Evolutionary conservation across 2,888 invertebrate genomes (phyloP), one percentile per base, ranked within the genome.

Genomic region (Argyresthia albistria): DNA sequence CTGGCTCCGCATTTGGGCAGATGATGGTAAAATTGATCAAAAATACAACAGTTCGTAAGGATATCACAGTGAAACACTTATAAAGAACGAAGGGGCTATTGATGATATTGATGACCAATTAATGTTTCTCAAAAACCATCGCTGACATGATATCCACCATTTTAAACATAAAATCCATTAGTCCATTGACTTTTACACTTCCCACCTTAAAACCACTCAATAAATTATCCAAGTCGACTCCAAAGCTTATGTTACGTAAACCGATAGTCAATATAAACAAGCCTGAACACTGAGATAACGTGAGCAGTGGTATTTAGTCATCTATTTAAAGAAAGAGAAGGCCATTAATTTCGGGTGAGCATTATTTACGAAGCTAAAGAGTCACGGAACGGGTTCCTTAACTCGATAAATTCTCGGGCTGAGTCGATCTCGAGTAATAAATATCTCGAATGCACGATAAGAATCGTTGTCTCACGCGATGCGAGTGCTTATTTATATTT

Each of bases 391-490:
- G 81, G 80, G 83, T 84, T 80, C 69, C 79, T 68, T 74, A 73
- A 71, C 75, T 65, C 78, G 68, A 83, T 86, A 84, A 86, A 86
- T 83, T 76, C 69, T 25, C 25, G 25, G n/a, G 25, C 25, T 59
- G 54, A 56, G 63, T 74, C 72, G 74, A 82, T 81, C 79, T 69
- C 69, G 65, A 63, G 25, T 6, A 73, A 84, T 87, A 87, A 84
- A 87, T 87, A 86, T 82, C 66, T 67, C 65, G 70, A 67, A 71
- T 73, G 76, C 80, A 70, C 82, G 87, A 87, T 87, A 86, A 86
- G 81, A 80, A 83, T 81, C 84, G 77, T 77, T 78, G 83, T 79
- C 81, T 83, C 83, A 80, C 80, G 83, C 81, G 74, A 84, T 73
- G 73, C 37, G 6, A 10, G 25, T 75, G 74, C 73, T 76, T 82